phyloP scores from a whole-genome alignment of 2,113 vertebrate genomes.

The Neoarius graeffei region DNA sequence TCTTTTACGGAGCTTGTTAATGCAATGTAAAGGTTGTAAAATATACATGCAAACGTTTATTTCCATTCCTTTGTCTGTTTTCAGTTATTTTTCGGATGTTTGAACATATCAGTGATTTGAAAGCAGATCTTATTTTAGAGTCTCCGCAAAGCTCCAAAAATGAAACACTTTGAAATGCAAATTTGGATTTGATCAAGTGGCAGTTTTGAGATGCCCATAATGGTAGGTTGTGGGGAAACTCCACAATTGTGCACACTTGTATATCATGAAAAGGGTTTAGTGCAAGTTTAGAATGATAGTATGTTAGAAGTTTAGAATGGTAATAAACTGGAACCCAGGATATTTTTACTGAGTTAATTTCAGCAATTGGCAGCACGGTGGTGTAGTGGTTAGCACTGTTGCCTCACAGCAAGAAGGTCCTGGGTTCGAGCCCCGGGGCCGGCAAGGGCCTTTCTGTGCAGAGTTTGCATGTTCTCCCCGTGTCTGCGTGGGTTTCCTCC shows the following conservation, averaged over 20 bases:
- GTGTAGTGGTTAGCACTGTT: no score
- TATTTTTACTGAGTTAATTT: constrained; percentile 1
- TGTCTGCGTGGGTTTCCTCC: no score
- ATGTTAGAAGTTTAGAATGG: neutral
- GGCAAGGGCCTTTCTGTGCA: no score
- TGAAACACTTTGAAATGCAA: constrained; percentile 75
- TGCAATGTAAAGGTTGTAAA: constrained; percentile 75
- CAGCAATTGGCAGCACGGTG: no score
- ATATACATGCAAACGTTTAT: constrained; percentile 67
- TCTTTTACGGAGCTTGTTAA: constrained; percentile 72
- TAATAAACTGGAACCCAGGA: neutral
- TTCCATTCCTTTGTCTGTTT: constrained; percentile 53
- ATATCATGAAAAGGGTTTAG: constrained; percentile 9
- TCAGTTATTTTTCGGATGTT: constrained; percentile 58
- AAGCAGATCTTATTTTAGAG: constrained; percentile 78
- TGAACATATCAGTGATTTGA: constrained; percentile 74
- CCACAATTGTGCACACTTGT: constrained; percentile 29
- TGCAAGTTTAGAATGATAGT: constrained; percentile 36
- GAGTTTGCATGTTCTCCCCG: no score
- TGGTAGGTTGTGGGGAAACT: constrained; percentile 52
- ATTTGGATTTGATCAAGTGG: constrained; percentile 70
- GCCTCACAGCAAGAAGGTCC: no score
- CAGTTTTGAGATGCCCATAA: constrained; percentile 58
- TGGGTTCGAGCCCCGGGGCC: no score
- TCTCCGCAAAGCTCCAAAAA: constrained; percentile 65